Conservation (phyloP, 2,113 vertebrate species). For the Morone saxatilis region DNA sequence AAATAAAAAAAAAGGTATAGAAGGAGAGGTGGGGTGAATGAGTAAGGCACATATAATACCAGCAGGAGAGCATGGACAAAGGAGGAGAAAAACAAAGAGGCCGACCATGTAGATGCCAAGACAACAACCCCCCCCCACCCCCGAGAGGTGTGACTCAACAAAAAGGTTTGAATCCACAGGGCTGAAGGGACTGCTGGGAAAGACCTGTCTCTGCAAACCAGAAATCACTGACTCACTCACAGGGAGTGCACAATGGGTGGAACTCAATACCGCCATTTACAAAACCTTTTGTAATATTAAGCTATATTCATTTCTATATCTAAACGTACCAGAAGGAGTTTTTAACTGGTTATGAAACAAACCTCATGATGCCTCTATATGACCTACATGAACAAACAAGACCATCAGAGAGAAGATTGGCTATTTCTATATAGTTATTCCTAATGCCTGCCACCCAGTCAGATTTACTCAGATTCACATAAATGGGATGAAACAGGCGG, state of each 20-base stretch:
- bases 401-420: no score
- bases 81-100: slow-evolving; percentile 46
- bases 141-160: slow-evolving; percentile 64
- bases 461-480: no score
- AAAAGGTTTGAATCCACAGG: slow-evolving; percentile 1
- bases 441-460: no score
- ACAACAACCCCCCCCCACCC: slow-evolving; percentile 22
- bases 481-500: no score
- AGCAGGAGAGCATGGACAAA: slow-evolving; percentile 57
- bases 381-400: no score
- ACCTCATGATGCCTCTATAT: no score
- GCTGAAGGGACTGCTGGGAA: slow-evolving; percentile 22
- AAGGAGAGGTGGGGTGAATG: slow-evolving; percentile 41
- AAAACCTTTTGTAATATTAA: not conserved
- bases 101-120: slow-evolving; percentile 7
- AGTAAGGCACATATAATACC: slow-evolving; percentile 61
- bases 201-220: slow-evolving; percentile 7
- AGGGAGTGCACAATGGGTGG: not conserved
- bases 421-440: no score
- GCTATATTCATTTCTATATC: no score
- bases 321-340: no score
- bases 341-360: no score
- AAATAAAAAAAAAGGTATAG: not conserved
- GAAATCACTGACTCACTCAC: slow-evolving; percentile 20
- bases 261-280: not conserved